These are phyloP conservation scores for Erythrolamprus reginae DNA, from an alignment of 2,113 vertebrate species.

Conservation along the genomic window DNA sequence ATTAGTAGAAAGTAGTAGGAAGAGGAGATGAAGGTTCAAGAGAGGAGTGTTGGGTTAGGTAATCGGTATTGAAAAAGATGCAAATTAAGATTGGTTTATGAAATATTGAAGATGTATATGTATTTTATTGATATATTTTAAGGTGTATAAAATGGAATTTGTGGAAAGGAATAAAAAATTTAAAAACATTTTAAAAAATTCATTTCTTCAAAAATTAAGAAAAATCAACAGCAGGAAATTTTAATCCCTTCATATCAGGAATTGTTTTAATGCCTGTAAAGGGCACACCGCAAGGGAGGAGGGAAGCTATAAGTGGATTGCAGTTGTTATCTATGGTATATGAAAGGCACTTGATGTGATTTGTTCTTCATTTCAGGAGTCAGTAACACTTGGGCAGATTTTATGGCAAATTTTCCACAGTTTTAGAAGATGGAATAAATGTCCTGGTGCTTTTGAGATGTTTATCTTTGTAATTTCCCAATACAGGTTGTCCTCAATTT, in stretches of 20 bases:
- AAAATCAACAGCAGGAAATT: not conserved
- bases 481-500: not conserved
- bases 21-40: too few species aligned
- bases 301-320: not conserved
- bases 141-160: too few species aligned
- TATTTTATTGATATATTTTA: too few species aligned
- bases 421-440: not conserved
- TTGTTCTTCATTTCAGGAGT: not conserved
- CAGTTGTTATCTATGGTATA: not conserved
- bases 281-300: not conserved
- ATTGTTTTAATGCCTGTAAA: not conserved
- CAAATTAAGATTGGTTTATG: too few species aligned
- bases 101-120: too few species aligned
- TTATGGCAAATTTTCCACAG: not conserved
- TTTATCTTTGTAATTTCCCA: not conserved
- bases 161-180: too few species aligned
- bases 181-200: too few species aligned
- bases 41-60: too few species aligned
- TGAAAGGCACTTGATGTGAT: not conserved
- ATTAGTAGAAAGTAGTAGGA: too few species aligned
- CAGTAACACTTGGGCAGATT: not conserved
- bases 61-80: too few species aligned
- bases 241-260: not conserved
- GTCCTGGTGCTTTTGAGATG: not conserved
- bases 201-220: too few species aligned